These are phyloP conservation scores for Pseudocheirus occidentalis DNA, from an alignment of 2,797 vertebrate genomes.

Conservation along the genomic window DNA sequence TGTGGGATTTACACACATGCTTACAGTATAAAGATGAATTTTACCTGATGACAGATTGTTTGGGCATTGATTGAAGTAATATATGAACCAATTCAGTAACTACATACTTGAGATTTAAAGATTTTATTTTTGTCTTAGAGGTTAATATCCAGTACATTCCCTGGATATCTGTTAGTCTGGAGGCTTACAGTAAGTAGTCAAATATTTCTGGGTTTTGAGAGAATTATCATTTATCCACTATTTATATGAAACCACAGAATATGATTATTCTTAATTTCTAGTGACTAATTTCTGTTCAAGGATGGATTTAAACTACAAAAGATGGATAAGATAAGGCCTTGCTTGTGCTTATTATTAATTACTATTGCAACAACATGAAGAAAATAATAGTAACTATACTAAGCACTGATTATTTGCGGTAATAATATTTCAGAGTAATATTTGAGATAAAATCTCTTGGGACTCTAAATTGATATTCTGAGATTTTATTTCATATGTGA, in stretches of 20 bases:
- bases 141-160: neutral
- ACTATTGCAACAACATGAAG: neutral
- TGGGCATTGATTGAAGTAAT: neutral
- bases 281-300: neutral
- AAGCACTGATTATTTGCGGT: neutral
- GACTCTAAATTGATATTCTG: neutral
- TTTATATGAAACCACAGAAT: neutral
- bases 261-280: neutral
- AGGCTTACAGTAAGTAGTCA: neutral
- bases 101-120: neutral
- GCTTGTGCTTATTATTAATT: neutral
- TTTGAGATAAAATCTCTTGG: neutral
- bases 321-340: neutral
- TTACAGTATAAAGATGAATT: neutral
- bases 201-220: neutral
- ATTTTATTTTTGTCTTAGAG: neutral
- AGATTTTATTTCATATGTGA: neutral
- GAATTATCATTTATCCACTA: neutral
- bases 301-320: neutral
- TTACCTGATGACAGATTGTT: neutral
- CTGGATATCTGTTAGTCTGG: neutral
- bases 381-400: neutral
- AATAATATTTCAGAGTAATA: neutral
- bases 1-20: neutral
- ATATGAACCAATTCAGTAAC: neutral